Evolutionary conservation across 1,140 invertebrate genomes (phyloP).

Genomic region (Aphaenogaster rudis): DNA sequence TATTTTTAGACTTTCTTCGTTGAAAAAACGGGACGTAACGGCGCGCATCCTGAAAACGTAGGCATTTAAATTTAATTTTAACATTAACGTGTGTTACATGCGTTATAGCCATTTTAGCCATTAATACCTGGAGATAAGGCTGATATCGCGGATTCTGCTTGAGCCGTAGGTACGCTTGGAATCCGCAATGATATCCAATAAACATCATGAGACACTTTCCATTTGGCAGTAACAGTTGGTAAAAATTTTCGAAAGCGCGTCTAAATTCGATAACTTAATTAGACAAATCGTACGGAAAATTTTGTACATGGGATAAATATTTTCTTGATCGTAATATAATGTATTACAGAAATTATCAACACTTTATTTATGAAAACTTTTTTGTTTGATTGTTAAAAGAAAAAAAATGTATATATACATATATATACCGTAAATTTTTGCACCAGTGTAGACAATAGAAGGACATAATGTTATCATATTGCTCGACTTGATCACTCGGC

Average conservation of each 20-base stretch:
- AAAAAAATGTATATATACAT: background rate
- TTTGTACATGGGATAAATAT: background rate
- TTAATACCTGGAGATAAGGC: slow-evolving; percentile 89
- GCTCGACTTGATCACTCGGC: slow-evolving; percentile 85
- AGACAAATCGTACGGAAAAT: background rate
- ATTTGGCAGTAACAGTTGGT: slow-evolving; percentile 88
- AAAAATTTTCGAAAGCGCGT: slow-evolving; percentile 89
- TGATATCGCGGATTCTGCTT: slow-evolving; percentile 89
- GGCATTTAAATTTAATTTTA: background rate
- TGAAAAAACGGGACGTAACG: slow-evolving; percentile 85
- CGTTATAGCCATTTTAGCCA: slow-evolving; percentile 37
- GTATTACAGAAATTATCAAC: background rate
- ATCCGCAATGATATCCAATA: slow-evolving; percentile 91
- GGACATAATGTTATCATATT: slow-evolving; percentile 92
- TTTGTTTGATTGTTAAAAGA: background rate
- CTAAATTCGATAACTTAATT: slow-evolving; percentile 81
- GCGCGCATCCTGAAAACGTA: slow-evolving; percentile 77
- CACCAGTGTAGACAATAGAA: slow-evolving; percentile 95
- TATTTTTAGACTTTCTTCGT: slow-evolving; percentile 82
- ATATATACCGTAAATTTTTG: slow-evolving; percentile 89
- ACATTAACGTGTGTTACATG: background rate
- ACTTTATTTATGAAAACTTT: background rate
- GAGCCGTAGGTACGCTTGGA: slow-evolving; percentile 90
- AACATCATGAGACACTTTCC: slow-evolving; percentile 91
- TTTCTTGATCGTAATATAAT: too few species aligned